These are phyloP conservation scores for Lycaon pictus DNA, from an alignment of 2,113 vertebrate species.

Conservation along the genomic window DNA sequence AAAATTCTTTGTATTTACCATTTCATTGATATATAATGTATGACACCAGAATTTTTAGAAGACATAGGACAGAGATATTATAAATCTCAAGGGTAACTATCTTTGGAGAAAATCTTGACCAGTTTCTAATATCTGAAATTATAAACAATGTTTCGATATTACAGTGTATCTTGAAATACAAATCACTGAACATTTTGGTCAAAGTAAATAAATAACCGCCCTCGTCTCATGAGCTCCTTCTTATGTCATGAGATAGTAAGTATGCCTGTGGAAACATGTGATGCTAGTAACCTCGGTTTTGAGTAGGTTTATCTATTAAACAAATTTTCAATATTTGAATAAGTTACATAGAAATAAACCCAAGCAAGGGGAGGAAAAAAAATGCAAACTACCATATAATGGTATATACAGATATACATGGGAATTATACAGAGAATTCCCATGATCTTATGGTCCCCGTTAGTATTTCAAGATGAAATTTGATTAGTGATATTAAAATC, in stretches of 20 bases:
- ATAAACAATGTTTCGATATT: background rate
- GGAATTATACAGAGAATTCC: background rate
- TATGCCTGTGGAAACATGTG: background rate
- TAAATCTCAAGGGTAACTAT: background rate
- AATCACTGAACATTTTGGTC: background rate
- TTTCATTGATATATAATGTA: background rate
- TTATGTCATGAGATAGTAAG: background rate
- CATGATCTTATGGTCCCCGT: background rate
- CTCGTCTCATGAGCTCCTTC: background rate
- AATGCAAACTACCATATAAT: background rate
- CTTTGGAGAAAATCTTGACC: slow-evolving; percentile 6
- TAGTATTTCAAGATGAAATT: background rate
- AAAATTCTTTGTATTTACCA: background rate
- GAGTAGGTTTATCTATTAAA: background rate
- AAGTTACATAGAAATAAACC: background rate
- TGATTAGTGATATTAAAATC: background rate
- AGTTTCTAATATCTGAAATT: background rate
- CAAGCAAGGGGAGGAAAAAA: no score
- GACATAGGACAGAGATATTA: background rate
- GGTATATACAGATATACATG: background rate
- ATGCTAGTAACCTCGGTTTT: background rate
- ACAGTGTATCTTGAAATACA: background rate
- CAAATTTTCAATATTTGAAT: slow-evolving; percentile 19
- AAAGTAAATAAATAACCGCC: background rate
- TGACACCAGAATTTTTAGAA: slow-evolving; percentile 27